Base-by-base conservation (phyloP, 2,797 vertebrate species). In the Parotocinclus haroldoi region DNA sequence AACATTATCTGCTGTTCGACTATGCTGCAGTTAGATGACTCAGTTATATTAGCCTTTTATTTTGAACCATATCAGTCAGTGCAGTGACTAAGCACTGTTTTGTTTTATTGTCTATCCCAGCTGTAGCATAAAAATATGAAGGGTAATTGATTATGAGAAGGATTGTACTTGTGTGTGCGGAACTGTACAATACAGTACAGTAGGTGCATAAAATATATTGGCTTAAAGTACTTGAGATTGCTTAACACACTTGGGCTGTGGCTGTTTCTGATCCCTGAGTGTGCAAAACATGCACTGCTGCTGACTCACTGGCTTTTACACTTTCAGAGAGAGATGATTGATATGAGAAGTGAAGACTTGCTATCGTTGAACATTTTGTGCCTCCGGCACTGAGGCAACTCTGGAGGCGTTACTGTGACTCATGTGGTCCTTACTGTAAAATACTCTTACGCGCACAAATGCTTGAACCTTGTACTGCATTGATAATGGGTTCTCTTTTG, bases 401-500 rank as follows among this genome's bases (percentile, higher is more conserved):
- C 70, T 70, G 66, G 59, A 68, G 58, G 66, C 44, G 14, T 73
- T 72, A 45, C 48, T 58, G 48, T 69, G 65, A 64, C 53, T 69
- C 68, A 77, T 58, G 75, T 77, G 58, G 73, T 67, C 58, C 73
- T 72, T 59, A 58, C 53, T 57, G 51, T 68, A 42, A 64, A 42
- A 52, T 44, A 42, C 10, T 1, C 19, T 13, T 8, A 44, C 10
- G 13, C 45, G 27, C 53, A 10, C 19, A 45, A 13, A 36, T 13
- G 44, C 50, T 7, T 39, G 40, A 18, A n/a, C 7, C 17, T 59
- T 18, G 11, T 19, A 60, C 58, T 48, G 44, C 36, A 49, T 48
- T 11, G 12, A 9, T 16, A 14, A 11, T 13, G 8, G 6, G 8
- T 10, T 45, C 7, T 59, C 12, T 46, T n/a, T 8, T 16, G 14